Conservation (phyloP, 1,140 invertebrate genomes). For the Melitaea cinxia region DNA sequence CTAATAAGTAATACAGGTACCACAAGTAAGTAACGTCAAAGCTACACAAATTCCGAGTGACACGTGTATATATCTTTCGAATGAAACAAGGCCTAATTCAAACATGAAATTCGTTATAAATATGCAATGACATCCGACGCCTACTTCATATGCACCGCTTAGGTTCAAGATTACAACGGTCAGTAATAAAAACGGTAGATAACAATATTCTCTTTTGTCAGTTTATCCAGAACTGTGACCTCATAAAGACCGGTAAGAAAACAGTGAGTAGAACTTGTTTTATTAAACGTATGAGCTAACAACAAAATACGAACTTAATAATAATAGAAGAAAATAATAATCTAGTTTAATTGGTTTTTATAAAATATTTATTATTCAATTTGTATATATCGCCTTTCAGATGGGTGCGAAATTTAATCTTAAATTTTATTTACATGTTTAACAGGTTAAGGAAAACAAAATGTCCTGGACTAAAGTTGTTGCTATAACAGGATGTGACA, state of each 20-base stretch:
- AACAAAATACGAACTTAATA: too few relatives aligned
- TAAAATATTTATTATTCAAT: too few relatives aligned
- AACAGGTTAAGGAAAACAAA: constrained; percentile 10
- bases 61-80: not conserved
- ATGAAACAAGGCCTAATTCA: constrained; percentile 46
- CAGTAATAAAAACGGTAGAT: constrained; percentile 16
- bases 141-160: constrained; percentile 60
- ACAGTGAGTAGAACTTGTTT: constrained; percentile 3
- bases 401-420: not conserved
- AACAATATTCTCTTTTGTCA: constrained; percentile 21
- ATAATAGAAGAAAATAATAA: too few relatives aligned
- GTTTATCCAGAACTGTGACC: constrained; percentile 38
- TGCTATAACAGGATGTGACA: constrained; percentile 91
- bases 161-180: constrained; percentile 42
- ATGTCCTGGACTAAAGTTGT: constrained; percentile 77
- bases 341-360: too few relatives aligned
- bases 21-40: not conserved
- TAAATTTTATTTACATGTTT: not conserved
- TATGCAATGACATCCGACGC: constrained; percentile 73
- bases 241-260: constrained; percentile 13
- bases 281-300: not conserved
- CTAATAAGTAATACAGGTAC: not conserved
- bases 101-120: constrained; percentile 74
- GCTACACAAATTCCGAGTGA: not conserved
- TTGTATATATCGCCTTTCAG: too few relatives aligned